Conservation (phyloP, 2,113 vertebrate species). For the Cyprinodon brontotheroides region DNA sequence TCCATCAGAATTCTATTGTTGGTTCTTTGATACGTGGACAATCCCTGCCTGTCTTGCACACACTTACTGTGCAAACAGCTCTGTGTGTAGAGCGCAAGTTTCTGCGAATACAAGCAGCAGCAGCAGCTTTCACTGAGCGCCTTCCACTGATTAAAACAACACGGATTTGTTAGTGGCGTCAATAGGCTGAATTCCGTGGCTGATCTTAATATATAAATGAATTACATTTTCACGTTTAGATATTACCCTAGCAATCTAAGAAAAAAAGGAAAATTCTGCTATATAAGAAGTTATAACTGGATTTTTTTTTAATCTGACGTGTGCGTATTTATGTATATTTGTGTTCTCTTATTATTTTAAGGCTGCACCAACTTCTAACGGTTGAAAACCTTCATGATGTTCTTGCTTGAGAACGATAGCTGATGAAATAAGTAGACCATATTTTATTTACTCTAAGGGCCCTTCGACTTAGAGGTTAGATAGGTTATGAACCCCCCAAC, state of each 20-base stretch:
- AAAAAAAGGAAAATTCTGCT: background rate
- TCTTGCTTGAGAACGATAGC: slow-evolving; percentile 17
- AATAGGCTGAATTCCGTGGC: slow-evolving; percentile 51
- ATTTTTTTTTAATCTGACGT: background rate
- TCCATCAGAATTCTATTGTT: slow-evolving; percentile 82
- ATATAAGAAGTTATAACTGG: slow-evolving; percentile 6
- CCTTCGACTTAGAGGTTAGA: slow-evolving; percentile 63
- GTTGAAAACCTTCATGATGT: slow-evolving; percentile 23
- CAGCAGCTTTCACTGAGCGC: slow-evolving; percentile 63
- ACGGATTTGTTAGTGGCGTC: slow-evolving; percentile 40
- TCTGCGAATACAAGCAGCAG: slow-evolving; percentile 55
- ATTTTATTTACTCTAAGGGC: slow-evolving; percentile 53
- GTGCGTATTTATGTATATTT: background rate
- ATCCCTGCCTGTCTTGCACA: slow-evolving; percentile 65
- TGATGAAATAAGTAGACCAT: slow-evolving; percentile 47
- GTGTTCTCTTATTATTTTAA: slow-evolving; percentile 26
- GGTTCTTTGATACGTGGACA: slow-evolving; percentile 74
- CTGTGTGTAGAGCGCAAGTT: slow-evolving; percentile 59
- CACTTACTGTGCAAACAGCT: slow-evolving; percentile 74
- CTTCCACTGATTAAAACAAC: slow-evolving; percentile 69
- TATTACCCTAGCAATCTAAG: slow-evolving; percentile 4
- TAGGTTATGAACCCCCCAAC: slow-evolving; percentile 48
- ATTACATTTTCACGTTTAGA: slow-evolving; percentile 10
- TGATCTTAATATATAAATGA: slow-evolving; percentile 24
- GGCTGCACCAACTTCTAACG: slow-evolving; percentile 29